Percentiles rank a stretch among this genome's conserved stretches.
phyloP scores from a whole-genome alignment of 2,888 invertebrate species.

The Miltochrista miniata region DNA sequence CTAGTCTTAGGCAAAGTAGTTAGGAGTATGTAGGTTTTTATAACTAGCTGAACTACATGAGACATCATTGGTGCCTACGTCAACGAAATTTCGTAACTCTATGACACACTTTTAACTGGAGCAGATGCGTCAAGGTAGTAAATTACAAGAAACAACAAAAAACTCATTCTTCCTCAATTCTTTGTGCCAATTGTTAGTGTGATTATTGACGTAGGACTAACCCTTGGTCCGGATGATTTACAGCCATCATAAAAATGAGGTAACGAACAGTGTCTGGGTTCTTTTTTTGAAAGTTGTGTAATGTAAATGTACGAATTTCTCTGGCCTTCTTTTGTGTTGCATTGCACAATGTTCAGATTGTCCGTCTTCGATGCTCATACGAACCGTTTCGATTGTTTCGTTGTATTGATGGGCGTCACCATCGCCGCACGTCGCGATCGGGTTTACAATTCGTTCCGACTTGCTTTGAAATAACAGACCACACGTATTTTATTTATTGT shows the following conservation, averaged over 20 bases:
- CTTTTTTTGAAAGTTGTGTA: slow-evolving; percentile 64
- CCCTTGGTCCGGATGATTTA: slow-evolving; percentile 73
- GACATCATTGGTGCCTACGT: background rate
- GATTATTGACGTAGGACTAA: slow-evolving; percentile 51
- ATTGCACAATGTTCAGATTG: slow-evolving; percentile 73
- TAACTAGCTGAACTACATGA: too few relatives aligned
- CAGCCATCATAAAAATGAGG: slow-evolving; percentile 46
- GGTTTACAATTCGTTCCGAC: slow-evolving; percentile 79
- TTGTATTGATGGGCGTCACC: slow-evolving; percentile 71
- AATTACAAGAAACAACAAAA: slow-evolving; percentile 43
- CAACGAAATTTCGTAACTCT: slow-evolving; percentile 15
- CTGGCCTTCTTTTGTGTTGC: slow-evolving; percentile 72
- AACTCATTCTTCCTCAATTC: slow-evolving; percentile 30
- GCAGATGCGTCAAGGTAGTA: slow-evolving; percentile 45
- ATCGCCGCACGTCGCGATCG: slow-evolving; percentile 68
- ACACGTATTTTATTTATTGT: slow-evolving; percentile 51
- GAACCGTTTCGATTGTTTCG: slow-evolving; percentile 71
- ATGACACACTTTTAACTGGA: slow-evolving; percentile 24
- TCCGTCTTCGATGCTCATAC: slow-evolving; percentile 61
- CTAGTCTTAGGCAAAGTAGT: too few relatives aligned
- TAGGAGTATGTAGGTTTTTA: too few relatives aligned
- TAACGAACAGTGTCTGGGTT: slow-evolving; percentile 52
- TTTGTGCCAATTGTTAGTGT: slow-evolving; percentile 47
- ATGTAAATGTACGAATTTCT: slow-evolving; percentile 70
- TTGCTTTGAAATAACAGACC: slow-evolving; percentile 58